Evolutionary conservation across 2,888 invertebrate genomes (phyloP), one percentile per base, ranked within the genome.

Genomic region (Pseudococcus viburni): DNA sequence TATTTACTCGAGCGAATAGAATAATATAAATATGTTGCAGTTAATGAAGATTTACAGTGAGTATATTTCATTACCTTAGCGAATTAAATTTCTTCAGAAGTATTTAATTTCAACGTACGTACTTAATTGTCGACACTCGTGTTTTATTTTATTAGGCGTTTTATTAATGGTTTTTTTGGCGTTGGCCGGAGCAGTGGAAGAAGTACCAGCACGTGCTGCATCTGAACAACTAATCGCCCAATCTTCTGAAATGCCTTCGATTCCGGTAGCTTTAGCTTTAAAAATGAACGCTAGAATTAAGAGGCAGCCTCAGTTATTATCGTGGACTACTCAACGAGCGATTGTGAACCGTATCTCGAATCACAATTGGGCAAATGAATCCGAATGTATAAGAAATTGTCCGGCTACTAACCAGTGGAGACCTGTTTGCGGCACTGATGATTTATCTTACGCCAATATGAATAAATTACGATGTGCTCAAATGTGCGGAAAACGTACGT

Each of bases 341-440:
- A 33, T 68, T 19, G 22, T 86, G 6, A 73, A 73, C 9, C 39
- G 26, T 19, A 68, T 86, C 11, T 39, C 46, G 12, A 86, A 73
- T 19, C 42, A 86, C 15, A 73, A 86, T 73, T 55, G 42, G 0
- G 51, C 55, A 17, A 6, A 48, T 46, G 42, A 64, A 46, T n/a
- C 77, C 22, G 48, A 77, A 55, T 88, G 88, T 64, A 88, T 88
- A 9, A 48, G 64, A n/a, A 55, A 64, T 39, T 88, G 88, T 84
- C 64, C 80, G 19, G n/a, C 84, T 42, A 88, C 88, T 6, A 68
- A 64, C 19, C 84, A 90, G 80, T 90, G 89, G 86, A 89, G 89
- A 84, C 90, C 90, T 2, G 89, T 90, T 0, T 90, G 90, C 26
- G 90, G 90, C 19, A 88, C 88, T 68, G 89, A 90, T 55, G 19